These are phyloP conservation scores for Cyprinodon variegatus DNA, from an alignment of 2,113 vertebrate genomes.

Conservation along the genomic window DNA sequence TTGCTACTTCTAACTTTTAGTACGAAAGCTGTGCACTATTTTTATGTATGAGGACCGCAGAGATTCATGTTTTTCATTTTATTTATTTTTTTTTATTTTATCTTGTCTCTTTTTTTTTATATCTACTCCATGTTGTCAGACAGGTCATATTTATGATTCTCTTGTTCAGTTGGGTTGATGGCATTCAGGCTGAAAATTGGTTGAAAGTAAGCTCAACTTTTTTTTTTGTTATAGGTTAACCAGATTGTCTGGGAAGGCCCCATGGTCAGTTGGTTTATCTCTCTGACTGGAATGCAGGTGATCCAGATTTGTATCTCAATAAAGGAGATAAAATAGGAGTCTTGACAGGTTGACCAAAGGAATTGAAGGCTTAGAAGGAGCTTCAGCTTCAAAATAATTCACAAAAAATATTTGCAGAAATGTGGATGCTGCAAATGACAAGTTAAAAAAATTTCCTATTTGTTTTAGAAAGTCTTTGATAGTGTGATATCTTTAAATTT, in stretches of 20 bases:
- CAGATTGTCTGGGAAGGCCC: too few species aligned
- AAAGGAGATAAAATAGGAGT: slow-evolving; percentile 69
- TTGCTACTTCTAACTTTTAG: too few species aligned
- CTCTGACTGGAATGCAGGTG: neutral
- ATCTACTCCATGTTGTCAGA: neutral
- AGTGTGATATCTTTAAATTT: slow-evolving; percentile 9
- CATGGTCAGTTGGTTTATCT: neutral
- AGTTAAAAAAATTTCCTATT: slow-evolving; percentile 8
- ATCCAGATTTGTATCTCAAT: slow-evolving; percentile 30
- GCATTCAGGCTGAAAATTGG: too few species aligned
- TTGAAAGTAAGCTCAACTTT: too few species aligned
- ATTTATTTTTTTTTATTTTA: too few species aligned
- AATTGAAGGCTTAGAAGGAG: slow-evolving; percentile 59
- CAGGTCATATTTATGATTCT: too few species aligned
- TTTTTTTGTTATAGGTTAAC: too few species aligned
- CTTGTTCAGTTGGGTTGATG: too few species aligned
- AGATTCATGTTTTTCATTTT: too few species aligned
- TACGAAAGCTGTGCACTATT: too few species aligned
- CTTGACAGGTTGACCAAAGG: slow-evolving; percentile 69
- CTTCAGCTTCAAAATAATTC: slow-evolving; percentile 58
- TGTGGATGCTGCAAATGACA: slow-evolving; percentile 4
- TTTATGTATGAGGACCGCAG: too few species aligned
- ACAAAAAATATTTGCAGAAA: slow-evolving; percentile 29
- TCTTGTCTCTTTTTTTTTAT: neutral
- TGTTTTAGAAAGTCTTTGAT: neutral